These are phyloP conservation scores for Selene dorsalis DNA, from an alignment of 2,797 vertebrate genomes.

Conservation along the genomic window DNA sequence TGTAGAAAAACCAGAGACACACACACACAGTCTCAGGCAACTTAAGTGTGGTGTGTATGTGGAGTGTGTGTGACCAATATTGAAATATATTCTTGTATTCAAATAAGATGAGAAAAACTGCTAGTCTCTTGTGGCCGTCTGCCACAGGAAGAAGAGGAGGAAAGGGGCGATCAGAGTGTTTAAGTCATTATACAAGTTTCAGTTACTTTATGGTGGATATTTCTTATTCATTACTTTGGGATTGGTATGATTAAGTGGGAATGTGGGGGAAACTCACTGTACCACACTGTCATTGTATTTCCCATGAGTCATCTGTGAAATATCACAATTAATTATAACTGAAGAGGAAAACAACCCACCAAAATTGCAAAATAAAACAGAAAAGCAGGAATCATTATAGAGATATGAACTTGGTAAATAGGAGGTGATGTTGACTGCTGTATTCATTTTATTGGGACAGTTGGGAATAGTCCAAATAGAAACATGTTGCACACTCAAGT, in stretches of 20 bases:
- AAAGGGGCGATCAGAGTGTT: not conserved
- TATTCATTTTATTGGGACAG: not conserved
- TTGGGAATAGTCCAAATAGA: not conserved
- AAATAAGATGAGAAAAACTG: slow-evolving; percentile 25
- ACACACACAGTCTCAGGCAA: too few species aligned
- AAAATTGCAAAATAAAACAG: not conserved
- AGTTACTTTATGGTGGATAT: not conserved
- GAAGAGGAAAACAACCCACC: not conserved
- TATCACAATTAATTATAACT: not conserved
- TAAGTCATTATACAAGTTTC: not conserved
- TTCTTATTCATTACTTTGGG: not conserved
- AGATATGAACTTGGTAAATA: not conserved
- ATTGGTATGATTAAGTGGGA: not conserved
- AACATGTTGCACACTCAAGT: not conserved
- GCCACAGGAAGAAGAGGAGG: slow-evolving; percentile 1
- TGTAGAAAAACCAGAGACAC: not conserved
- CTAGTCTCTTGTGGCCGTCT: slow-evolving; percentile 2
- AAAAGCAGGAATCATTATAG: not conserved
- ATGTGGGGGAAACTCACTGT: not conserved
- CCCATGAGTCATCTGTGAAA: not conserved
- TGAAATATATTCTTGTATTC: slow-evolving; percentile 31
- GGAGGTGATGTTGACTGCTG: not conserved
- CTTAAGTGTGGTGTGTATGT: not conserved
- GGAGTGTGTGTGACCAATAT: not conserved
- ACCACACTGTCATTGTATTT: not conserved